These are phyloP conservation scores for human DNA, from an alignment of 2,113 vertebrate genomes.

Conservation along the genomic window DNA sequence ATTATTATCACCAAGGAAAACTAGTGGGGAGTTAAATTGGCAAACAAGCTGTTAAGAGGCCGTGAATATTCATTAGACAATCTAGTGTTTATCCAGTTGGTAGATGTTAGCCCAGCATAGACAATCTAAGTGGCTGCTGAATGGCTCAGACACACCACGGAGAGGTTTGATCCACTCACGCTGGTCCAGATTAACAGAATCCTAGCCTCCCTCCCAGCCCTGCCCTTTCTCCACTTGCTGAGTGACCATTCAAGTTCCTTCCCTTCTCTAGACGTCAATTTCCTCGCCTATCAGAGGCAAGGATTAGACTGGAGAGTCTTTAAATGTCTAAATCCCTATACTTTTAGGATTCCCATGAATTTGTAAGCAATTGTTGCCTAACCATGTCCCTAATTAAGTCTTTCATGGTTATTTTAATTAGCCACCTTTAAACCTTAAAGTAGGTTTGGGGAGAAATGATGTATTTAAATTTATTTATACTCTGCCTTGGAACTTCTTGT, in stretches of 20 bases:
- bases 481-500: neutral
- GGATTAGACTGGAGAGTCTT: neutral
- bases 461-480: neutral
- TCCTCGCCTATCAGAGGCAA: neutral
- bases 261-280: neutral
- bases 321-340: neutral
- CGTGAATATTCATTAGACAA: neutral
- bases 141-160: neutral
- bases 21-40: neutral
- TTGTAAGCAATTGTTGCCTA: neutral
- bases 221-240: neutral
- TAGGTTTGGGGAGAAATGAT: neutral
- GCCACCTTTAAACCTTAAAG: neutral
- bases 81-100: neutral
- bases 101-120: neutral
- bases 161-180: neutral
- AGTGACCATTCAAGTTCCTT: neutral
- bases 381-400: neutral
- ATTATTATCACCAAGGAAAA: neutral
- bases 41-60: neutral
- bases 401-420: neutral
- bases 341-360: neutral
- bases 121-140: neutral
- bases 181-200: neutral
- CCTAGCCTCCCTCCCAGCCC: neutral